Conservation (phyloP, 2,113 vertebrate species). For the Colinus virginianus region DNA sequence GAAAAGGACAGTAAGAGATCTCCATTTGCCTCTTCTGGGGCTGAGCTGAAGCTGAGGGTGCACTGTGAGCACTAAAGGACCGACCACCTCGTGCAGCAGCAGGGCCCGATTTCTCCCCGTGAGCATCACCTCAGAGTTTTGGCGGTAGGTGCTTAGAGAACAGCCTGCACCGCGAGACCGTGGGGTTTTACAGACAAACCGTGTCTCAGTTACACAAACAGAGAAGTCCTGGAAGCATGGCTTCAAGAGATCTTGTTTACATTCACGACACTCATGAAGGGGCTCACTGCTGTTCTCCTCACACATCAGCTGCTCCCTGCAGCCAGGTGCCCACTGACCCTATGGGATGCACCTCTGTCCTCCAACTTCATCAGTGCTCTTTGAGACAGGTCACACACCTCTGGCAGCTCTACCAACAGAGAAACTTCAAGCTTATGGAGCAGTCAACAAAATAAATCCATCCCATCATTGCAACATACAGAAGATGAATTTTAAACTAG, state of each 20-base stretch:
- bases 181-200: neutral
- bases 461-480: neutral
- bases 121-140: neutral
- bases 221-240: neutral
- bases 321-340: too few relatives aligned
- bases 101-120: neutral
- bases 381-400: neutral
- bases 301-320: neutral
- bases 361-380: constrained; percentile 15
- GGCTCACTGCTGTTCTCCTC: neutral
- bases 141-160: neutral
- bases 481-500: constrained; percentile 26
- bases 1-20: neutral
- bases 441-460: neutral
- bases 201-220: neutral
- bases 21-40: neutral
- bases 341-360: constrained; percentile 38
- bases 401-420: constrained; percentile 26
- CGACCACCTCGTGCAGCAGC: rapidly evolving
- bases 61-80: neutral
- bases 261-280: neutral
- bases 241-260: neutral
- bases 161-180: neutral
- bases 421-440: constrained; percentile 36
- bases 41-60: neutral